A percentile compares a stretch with the other conserved stretches of the same genome.
Conservation (phyloP, 2,888 invertebrate species). For the Liopterus haemorrhoidalis region DNA sequence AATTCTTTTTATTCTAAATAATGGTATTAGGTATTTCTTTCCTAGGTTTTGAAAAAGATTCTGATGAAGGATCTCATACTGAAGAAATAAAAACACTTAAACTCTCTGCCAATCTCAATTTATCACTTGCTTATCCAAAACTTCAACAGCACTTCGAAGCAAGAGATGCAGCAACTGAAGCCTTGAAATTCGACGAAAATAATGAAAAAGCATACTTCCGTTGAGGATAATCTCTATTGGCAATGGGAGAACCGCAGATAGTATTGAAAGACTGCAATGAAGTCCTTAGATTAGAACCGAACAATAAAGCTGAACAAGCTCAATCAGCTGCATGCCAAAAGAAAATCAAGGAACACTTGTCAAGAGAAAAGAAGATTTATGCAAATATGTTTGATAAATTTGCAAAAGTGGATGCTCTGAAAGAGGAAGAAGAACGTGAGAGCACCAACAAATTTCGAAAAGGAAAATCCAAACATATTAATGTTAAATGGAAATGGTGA, state of each 20-base stretch:
- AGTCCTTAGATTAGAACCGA: slow-evolving; percentile 72
- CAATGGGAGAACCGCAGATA: slow-evolving; percentile 67
- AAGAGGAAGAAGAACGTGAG: slow-evolving; percentile 69
- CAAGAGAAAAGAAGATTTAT: slow-evolving; percentile 80
- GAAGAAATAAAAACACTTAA: slow-evolving; percentile 53
- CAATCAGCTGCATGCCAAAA: slow-evolving; percentile 68
- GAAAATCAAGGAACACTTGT: slow-evolving; percentile 66
- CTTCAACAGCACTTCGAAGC: slow-evolving; percentile 63
- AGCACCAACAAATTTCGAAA: slow-evolving; percentile 70
- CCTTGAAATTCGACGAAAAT: slow-evolving; percentile 63
- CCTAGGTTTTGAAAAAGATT: no score
- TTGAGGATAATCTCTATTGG: slow-evolving; percentile 73
- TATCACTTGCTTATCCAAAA: slow-evolving; percentile 76
- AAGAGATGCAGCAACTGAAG: slow-evolving; percentile 68
- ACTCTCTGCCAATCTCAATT: slow-evolving; percentile 70
- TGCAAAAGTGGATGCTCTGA: slow-evolving; percentile 69
- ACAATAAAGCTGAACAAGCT: slow-evolving; percentile 81
- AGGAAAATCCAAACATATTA: slow-evolving; percentile 72
- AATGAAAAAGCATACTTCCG: slow-evolving; percentile 90
- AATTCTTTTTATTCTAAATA: no score
- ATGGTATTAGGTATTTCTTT: no score
- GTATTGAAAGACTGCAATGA: slow-evolving; percentile 74
- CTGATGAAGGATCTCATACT: slow-evolving; percentile 43
- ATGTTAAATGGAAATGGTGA: slow-evolving; percentile 67
- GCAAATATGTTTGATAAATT: slow-evolving; percentile 95